Percentiles rank a stretch among this genome's conserved stretches.
Evolutionary conservation across 2,113 vertebrate genomes (phyloP).

Genomic region (Thunnus thynnus): DNA sequence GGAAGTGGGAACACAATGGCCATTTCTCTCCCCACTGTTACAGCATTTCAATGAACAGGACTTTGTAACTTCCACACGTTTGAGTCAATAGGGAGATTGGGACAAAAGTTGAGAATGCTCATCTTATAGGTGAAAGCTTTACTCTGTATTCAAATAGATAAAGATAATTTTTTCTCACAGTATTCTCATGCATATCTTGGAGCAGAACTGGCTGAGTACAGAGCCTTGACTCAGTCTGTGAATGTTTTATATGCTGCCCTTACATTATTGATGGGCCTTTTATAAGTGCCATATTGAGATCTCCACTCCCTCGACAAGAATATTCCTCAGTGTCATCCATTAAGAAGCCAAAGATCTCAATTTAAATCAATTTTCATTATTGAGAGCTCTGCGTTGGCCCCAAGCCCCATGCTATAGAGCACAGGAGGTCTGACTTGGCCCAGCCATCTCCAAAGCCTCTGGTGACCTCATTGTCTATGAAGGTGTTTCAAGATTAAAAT

Average conservation of each 20-base stretch:
- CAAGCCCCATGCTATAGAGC: conserved; percentile 14
- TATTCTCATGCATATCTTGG: conserved; percentile 48
- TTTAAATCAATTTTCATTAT: conserved; percentile 79
- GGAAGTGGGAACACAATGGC: conserved; percentile 34
- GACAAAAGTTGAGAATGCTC: conserved; percentile 26
- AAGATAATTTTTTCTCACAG: conserved; percentile 24
- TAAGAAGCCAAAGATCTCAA: conserved; percentile 77
- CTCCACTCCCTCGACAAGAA: conserved; percentile 67
- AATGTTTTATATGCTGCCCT: conserved; percentile 78
- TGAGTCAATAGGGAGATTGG: conserved; percentile 21
- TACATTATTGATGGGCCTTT: conserved; percentile 83
- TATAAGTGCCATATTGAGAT: conserved; percentile 80
- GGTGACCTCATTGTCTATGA: conserved; percentile 48
- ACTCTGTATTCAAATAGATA: conserved; percentile 33
- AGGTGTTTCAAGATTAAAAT: conserved; percentile 69
- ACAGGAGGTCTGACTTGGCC: conserved; percentile 32
- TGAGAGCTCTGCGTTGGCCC: conserved; percentile 48
- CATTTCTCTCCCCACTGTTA: background rate
- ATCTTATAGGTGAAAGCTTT: conserved; percentile 33
- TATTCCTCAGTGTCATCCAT: conserved; percentile 73
- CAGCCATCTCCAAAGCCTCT: conserved; percentile 1
- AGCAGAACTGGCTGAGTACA: conserved; percentile 47
- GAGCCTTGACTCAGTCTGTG: conserved; percentile 67
- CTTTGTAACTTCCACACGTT: conserved; percentile 26
- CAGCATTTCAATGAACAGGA: conserved; percentile 29